Percentiles rank a stretch among this genome's conserved stretches.
Evolutionary conservation across 30 jellyfish, hydroid and myxozoan genomes (phyloP).

Genomic region (Rhopilema esculentum): DNA sequence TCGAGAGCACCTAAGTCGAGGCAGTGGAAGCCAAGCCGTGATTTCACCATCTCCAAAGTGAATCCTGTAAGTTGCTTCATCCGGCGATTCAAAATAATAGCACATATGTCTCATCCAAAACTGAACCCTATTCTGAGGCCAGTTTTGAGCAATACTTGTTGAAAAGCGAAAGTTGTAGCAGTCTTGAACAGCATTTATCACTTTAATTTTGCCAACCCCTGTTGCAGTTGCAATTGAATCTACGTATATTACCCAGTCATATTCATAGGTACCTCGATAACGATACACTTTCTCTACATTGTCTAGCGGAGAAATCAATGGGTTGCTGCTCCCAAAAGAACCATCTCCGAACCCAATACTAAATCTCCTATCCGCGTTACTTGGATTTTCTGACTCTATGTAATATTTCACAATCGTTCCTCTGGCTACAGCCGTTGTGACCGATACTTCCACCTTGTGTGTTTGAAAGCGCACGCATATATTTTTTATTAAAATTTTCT

Average conservation of each 20-base stretch:
- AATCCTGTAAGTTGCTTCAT: constrained; percentile 10
- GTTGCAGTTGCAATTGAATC: not conserved
- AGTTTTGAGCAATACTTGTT: not conserved
- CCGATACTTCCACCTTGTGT: not conserved
- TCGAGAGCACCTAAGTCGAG: constrained; percentile 4
- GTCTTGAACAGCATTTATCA: constrained; percentile 8
- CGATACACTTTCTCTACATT: not conserved
- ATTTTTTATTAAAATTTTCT: not conserved
- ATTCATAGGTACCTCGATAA: not conserved
- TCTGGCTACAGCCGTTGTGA: not conserved
- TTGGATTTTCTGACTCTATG: not conserved
- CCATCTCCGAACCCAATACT: constrained; percentile 18
- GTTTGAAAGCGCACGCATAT: not conserved
- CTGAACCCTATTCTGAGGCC: constrained; percentile 33
- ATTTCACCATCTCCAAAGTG: constrained; percentile 54
- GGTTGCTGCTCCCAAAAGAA: not conserved
- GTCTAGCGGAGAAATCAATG: not conserved
- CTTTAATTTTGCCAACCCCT: constrained; percentile 28
- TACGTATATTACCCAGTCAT: not conserved
- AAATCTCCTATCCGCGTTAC: not conserved
- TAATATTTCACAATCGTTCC: not conserved
- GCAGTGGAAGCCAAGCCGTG: constrained; percentile 35
- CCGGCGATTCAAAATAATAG: constrained; percentile 13
- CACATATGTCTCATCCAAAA: not conserved
- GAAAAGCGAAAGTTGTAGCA: constrained; percentile 4